Base-by-base conservation (phyloP, 2,888 invertebrate genomes). In the Polyommatus iphigenia region DNA sequence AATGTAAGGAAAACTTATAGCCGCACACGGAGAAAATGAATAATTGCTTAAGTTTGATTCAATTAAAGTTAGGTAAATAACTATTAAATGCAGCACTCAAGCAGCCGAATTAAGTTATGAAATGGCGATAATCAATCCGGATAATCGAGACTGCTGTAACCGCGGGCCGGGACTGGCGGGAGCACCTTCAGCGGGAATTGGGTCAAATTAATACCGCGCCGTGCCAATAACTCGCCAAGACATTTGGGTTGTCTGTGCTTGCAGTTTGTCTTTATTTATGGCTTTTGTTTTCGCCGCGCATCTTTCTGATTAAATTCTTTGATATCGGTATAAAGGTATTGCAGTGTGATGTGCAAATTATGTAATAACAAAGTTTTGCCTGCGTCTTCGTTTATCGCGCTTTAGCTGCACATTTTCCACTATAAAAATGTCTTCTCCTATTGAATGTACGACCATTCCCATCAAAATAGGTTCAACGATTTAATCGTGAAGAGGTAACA, bases 121-220 rank as follows among this genome's bases (percentile, higher is more conserved):
- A 57, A n/a, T 57, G n/a, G 18, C 54, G 54, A n/a, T 57, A 57
- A 57, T n/a, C 62, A 8, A 0, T 67, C 67, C 67, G 29, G 29
- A 67, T 29, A 29, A 32, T 29, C 67, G 67, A 32, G 29, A 15
- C 2, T 15, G 13, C 13, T 8, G 24, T 32, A 15, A 24, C 13
- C 7, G 13, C 67, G 67, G 5, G 29, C 59, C n/a, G 97, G 82
- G 50, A 96, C 96, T 73, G 46, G 10, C 96, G 95, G 86, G 96
- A 95, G 96, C 96, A 97, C 97, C 97, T 93, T 80, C 20, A 78
- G 81, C 36, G 20, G 46, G 71, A 59, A 62, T 62, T 76, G 41
- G 62, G 59, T 76, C 59, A 67, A 76, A 32, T 76, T 67, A 41
- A 32, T 67, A 67, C 24, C 24, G 36, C 62, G 36, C 62, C 46